A percentile compares a stretch with the other conserved stretches of the same genome.
Conservation (phyloP, 2,113 vertebrate species). For the Calidris pygmaea region DNA sequence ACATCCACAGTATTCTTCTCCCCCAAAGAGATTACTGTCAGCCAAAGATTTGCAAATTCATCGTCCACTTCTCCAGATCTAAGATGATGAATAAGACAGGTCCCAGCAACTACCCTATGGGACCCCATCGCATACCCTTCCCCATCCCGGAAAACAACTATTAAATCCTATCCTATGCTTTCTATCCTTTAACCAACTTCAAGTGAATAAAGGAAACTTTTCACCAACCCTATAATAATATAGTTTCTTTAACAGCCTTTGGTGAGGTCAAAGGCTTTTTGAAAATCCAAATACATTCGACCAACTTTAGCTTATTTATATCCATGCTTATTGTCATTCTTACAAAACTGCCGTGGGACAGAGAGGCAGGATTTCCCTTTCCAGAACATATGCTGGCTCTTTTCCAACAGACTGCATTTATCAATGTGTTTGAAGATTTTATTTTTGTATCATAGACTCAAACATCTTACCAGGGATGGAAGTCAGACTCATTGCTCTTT, state of each 20-base stretch:
- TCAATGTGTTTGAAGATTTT: neutral
- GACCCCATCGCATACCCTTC: neutral
- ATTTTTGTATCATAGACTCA: neutral
- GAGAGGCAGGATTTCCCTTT: neutral
- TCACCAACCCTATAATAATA: neutral
- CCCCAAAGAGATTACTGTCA: neutral
- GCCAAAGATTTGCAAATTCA: neutral
- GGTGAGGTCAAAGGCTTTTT: neutral
- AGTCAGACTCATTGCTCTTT: neutral
- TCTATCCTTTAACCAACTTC: neutral
- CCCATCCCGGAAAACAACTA: neutral
- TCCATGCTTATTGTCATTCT: neutral
- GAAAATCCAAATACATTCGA: neutral
- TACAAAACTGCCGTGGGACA: neutral
- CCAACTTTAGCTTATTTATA: neutral
- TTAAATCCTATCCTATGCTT: neutral
- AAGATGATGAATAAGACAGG: neutral
- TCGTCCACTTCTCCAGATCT: neutral
- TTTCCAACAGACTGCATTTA: neutral
- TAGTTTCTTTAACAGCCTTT: neutral
- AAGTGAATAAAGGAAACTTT: neutral
- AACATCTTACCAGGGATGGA: neutral
- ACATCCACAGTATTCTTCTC: neutral
- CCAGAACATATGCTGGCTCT: neutral
- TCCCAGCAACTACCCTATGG: neutral